These are phyloP conservation scores for Momotus momota DNA, from an alignment of 2,797 vertebrate species.

Conservation along the genomic window DNA sequence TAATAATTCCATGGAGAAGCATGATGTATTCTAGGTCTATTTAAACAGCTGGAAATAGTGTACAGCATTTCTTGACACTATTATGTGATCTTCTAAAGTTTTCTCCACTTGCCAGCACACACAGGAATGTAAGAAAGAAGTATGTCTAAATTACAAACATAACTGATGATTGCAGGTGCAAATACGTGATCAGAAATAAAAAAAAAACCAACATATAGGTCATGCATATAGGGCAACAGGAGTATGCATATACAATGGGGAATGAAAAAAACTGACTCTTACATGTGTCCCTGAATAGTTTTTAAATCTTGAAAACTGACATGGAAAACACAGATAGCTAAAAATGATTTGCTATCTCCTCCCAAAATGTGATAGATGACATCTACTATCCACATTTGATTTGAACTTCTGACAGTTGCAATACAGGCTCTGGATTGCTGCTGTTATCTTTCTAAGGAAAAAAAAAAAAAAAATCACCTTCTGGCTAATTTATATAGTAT, in stretches of 20 bases:
- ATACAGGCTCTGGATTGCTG: not conserved
- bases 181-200: not conserved
- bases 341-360: not conserved
- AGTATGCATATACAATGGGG: not conserved
- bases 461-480: not conserved
- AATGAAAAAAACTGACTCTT: not conserved
- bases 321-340: not conserved
- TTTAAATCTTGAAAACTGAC: not conserved
- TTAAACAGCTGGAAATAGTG: not conserved
- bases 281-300: not conserved
- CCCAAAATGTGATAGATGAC: not conserved
- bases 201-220: not conserved
- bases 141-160: not conserved
- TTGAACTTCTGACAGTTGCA: not conserved
- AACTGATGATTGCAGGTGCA: not conserved
- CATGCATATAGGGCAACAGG: not conserved
- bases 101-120: not conserved
- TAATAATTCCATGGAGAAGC: not conserved
- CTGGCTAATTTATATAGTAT: not conserved
- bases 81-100: not conserved
- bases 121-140: not conserved
- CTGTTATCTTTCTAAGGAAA: conserved; percentile 4
- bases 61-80: not conserved
- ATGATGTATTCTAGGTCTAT: not conserved
- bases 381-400: not conserved